Conservation (phyloP, 2,888 invertebrate genomes). For the Cynaeus angustus region DNA sequence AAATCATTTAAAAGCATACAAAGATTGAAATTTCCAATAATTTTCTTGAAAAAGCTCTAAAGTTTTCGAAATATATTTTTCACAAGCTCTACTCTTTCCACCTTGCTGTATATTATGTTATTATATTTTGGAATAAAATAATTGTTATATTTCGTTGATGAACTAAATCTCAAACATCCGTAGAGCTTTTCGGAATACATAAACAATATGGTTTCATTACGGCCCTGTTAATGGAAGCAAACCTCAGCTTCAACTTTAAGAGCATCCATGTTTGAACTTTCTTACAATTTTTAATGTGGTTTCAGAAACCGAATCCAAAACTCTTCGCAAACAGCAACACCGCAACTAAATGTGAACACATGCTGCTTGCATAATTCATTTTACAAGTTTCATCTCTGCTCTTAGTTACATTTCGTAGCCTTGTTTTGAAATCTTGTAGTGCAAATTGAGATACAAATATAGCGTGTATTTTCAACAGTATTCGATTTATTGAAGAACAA, state of each 20-base stretch:
- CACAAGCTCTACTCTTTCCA: no score
- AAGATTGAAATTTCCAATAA: no score
- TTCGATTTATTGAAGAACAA: conserved; percentile 7
- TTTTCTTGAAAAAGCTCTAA: no score
- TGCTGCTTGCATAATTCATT: conserved; percentile 45
- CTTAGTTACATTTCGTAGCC: conserved; percentile 16
- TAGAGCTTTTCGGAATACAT: not conserved
- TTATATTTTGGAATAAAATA: no score
- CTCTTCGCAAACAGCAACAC: conserved; percentile 39
- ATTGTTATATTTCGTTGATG: no score
- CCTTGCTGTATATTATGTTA: no score
- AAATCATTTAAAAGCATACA: no score
- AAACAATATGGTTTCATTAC: not conserved
- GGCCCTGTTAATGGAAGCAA: not conserved
- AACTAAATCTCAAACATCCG: no score
- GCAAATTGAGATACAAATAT: not conserved
- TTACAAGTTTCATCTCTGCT: conserved; percentile 38
- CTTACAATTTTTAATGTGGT: conserved; percentile 4
- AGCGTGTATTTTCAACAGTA: not conserved
- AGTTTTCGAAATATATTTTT: no score
- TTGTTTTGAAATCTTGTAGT: not conserved
- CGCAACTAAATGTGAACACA: conserved; percentile 43
- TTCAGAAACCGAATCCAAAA: conserved; percentile 24
- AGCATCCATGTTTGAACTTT: conserved; percentile 3
- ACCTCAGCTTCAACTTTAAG: not conserved